Base-by-base conservation (phyloP, 2,888 invertebrate species). In the Amiota communis region DNA sequence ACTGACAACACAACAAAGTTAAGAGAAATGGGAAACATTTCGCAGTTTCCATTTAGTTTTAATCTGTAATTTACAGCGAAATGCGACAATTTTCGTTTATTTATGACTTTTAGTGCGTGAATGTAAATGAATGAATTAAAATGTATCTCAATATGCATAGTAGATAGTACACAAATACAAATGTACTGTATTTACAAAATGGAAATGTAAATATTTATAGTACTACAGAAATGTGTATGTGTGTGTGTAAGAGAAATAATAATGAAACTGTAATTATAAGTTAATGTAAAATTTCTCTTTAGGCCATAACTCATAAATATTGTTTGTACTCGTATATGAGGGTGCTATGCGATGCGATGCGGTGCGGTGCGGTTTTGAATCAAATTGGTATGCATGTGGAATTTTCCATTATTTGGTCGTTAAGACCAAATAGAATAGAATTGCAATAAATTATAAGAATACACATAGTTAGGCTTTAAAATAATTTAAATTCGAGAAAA, bases 41-140 rank as follows among this genome's bases (percentile, higher is more conserved):
- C 23, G 61, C 61, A 11, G 23, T 36, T 61, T 61, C 23, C 61
- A 61, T 61, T 23, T 61, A 17, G 23, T 61, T 61, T 17, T 85
- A 83, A 86, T 83, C 86, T 81, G 86, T 76, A 81, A 83, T 84
- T 84, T 86, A 83, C 83, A 83, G 74, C 82, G 79, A 76, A 80
- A 76, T 76, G 49, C 51, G 11, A 67, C 20, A 48, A 67, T 51
- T n/a, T 77, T 73, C 73, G 74, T 83, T 83, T 83, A 83, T 83
- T 83, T 83, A 83, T 83, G 81, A 76, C 76, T 76, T 46, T 64
- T 75, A 75, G 56, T 75, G 59, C 75, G 72, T 59, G 74, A 77
- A 79, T 84, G 83, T 77, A 78, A 36, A 36, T 36, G 36, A 36
- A 36, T 36, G 36, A 36, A 36, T 36, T 36, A 36, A 36, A 36